Conservation (phyloP, 2,113 vertebrate genomes). For the Vidua chalybeata region DNA sequence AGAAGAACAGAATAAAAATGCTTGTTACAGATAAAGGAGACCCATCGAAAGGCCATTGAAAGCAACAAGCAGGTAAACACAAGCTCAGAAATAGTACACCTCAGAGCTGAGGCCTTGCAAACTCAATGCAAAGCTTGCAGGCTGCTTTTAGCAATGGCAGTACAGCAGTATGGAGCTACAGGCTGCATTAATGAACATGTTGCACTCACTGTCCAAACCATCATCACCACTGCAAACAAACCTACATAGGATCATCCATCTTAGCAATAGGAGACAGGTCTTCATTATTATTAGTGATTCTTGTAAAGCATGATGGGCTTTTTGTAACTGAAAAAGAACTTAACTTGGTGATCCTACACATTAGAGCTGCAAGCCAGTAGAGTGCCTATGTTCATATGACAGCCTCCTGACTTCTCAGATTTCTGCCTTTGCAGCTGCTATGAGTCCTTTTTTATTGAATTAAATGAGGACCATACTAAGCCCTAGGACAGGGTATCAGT, state of each 20-base stretch:
- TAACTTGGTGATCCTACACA: not conserved
- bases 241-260: rapidly evolving
- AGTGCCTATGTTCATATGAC: not conserved
- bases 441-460: not conserved
- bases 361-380: not conserved
- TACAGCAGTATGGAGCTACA: rapidly evolving
- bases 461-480: not conserved
- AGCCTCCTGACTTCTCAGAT: not conserved
- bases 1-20: not conserved
- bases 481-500: not conserved
- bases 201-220: not conserved
- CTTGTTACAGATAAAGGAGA: not conserved
- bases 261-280: not conserved
- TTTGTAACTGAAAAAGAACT: not conserved
- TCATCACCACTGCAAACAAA: not conserved
- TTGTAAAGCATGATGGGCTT: not conserved
- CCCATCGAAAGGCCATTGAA: not conserved
- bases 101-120: not conserved
- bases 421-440: not conserved
- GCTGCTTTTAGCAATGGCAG: not conserved
- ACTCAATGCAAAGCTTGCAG: not conserved
- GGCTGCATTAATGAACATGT: rapidly evolving
- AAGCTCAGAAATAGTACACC: not conserved
- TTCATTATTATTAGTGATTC: not conserved
- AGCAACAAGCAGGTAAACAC: not conserved